Evolutionary conservation across 2,113 vertebrate species (phyloP), one percentile per base, ranked within the genome.

Genomic region (Bufo gargarizans): DNA sequence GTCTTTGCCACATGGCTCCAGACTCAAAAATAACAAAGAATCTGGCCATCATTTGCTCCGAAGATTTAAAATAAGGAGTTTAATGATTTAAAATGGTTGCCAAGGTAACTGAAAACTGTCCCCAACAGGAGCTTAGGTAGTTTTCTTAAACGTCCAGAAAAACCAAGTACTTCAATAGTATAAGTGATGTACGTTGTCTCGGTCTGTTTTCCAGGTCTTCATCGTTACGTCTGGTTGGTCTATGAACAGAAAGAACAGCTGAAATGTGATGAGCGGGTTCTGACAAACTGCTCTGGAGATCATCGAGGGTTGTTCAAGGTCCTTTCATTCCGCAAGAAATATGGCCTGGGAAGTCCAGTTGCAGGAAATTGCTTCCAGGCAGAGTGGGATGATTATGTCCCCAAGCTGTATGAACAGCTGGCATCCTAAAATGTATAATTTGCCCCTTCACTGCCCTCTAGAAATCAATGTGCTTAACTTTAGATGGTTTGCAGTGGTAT

Each of bases 221-320:
- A 99, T 91, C 96, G 97, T 85, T 99, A 99, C 0, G 96, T 99
- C 90, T 99, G 97, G 97, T 94, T 99, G 92, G 97, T 99, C 83
- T 99, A 99, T 0, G 96, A 98, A 92, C 97, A 99, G 95, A 71
- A 94, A 0, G 92, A 92, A 69, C 87, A 82, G 0, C 91, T 99
- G 67, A 92, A 91, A 91, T 99, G 97, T 92, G 92, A 91, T 0
- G 98, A 99, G 90, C 47, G 91, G 0, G 13, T 96, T 65, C 97
- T 99, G 65, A 96, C 93, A 50, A 99, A 98, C 90, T 91, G 96
- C n/a, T 99, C 93, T 0, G 97, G 97, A 16, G 96, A 99, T 88
- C 92, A 96, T 22, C 95, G 97, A 0, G 97, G 96, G 4, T 96
- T 96, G 76, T 99, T 99, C 95, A 96, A 96, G 90, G 93, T 98